These are phyloP conservation scores for Ochotona curzoniae DNA, from an alignment of 2,113 vertebrate genomes.

Conservation along the genomic window DNA sequence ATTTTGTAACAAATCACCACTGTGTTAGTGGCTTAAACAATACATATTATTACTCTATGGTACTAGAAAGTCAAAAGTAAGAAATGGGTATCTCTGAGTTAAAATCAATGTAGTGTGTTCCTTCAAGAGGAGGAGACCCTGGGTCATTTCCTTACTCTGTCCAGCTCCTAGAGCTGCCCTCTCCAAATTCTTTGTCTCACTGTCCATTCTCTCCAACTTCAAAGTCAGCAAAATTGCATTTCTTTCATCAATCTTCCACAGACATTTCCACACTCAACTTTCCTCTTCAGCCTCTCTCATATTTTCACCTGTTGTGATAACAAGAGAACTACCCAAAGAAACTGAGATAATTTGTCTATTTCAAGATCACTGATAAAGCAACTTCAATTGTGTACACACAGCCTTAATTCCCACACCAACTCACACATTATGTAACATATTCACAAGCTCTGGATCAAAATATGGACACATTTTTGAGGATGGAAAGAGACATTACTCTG, in stretches of 20 bases:
- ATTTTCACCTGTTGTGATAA: not conserved
- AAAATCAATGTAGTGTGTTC: not conserved
- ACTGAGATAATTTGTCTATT: not conserved
- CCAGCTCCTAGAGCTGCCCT: not conserved
- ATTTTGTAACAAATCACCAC: not conserved
- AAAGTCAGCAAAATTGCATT: not conserved
- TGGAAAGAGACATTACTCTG: fast-evolving
- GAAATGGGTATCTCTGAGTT: not conserved
- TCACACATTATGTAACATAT: too few species aligned
- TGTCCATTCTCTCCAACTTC: not conserved
- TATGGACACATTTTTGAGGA: not conserved
- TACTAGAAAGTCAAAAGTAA: too few species aligned
- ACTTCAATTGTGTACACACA: not conserved
- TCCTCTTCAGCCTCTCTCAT: not conserved
- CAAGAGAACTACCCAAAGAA: too few species aligned
- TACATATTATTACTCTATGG: not conserved
- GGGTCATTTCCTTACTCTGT: not conserved
- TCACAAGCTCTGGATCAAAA: not conserved
- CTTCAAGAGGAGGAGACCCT: not conserved
- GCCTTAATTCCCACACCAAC: not conserved
- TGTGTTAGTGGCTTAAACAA: not conserved
- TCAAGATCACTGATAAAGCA: not conserved
- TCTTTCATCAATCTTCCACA: not conserved
- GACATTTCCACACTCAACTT: not conserved
- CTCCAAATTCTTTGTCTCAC: not conserved